Conservation (phyloP, 2,113 vertebrate species). For the Solenodon paradoxus region DNA sequence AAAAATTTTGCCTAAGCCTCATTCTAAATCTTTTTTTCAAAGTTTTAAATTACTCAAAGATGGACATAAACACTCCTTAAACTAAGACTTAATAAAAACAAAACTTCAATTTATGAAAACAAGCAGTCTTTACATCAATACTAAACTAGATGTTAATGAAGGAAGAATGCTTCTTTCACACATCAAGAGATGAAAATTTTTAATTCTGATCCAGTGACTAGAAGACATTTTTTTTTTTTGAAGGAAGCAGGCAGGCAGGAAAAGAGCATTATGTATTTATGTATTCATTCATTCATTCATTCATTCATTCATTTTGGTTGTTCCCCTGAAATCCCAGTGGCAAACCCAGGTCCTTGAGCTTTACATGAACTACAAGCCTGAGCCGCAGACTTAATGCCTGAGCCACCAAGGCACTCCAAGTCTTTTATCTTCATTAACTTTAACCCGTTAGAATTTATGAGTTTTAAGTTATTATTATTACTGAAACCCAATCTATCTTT, state of each 20-base stretch:
- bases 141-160: not conserved
- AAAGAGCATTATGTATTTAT: too few relatives aligned
- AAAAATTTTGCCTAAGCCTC: not conserved
- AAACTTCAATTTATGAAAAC: slow-evolving; percentile 2
- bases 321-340: too few relatives aligned
- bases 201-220: slow-evolving; percentile 20
- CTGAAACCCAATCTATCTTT: not conserved
- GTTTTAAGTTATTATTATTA: not conserved
- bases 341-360: too few relatives aligned
- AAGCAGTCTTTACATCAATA: not conserved
- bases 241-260: too few relatives aligned
- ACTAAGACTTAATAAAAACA: slow-evolving; percentile 32
- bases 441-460: not conserved
- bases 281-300: too few relatives aligned
- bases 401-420: too few relatives aligned
- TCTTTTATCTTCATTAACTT: not conserved
- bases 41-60: not conserved
- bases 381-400: too few relatives aligned
- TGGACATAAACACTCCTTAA: slow-evolving; percentile 9
- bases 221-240: too few relatives aligned
- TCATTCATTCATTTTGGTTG: too few relatives aligned
- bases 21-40: slow-evolving; percentile 30
- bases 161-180: not conserved
- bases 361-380: too few relatives aligned
- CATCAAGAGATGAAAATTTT: slow-evolving; percentile 15